Conservation (phyloP, 2,888 invertebrate genomes). For the Lordiphosa fenestrarum region DNA sequence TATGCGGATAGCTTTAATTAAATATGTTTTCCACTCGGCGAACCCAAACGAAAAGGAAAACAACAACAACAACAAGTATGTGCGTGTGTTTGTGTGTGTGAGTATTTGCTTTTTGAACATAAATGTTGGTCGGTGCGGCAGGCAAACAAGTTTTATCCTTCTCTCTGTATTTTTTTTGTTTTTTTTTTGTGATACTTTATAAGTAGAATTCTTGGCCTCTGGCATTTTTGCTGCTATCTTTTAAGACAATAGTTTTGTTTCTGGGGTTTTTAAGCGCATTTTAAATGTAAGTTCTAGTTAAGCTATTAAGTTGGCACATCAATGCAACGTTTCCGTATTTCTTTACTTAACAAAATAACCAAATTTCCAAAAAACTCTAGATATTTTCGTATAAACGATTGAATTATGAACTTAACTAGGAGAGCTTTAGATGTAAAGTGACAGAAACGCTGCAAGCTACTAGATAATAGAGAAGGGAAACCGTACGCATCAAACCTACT, state of each 20-base stretch:
- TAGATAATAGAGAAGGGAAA: too few species aligned
- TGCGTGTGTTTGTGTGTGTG: slow-evolving; percentile 16
- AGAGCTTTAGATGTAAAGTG: too few species aligned
- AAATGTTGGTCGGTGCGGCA: slow-evolving; percentile 52
- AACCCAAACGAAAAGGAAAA: slow-evolving; percentile 44
- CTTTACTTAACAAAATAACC: too few species aligned
- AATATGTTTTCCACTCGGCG: slow-evolving; percentile 72
- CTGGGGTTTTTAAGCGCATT: background rate
- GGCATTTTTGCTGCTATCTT: slow-evolving; percentile 7
- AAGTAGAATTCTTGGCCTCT: slow-evolving; percentile 4
- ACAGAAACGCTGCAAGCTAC: too few species aligned
- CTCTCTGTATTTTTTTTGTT: slow-evolving; percentile 14
- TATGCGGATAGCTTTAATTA: slow-evolving; percentile 76
- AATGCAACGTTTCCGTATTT: too few species aligned
- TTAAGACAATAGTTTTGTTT: slow-evolving; percentile 6
- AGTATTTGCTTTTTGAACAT: slow-evolving; percentile 47
- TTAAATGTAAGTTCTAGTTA: too few species aligned
- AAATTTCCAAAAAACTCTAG: too few species aligned
- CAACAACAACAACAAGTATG: slow-evolving; percentile 16
- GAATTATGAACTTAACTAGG: too few species aligned
- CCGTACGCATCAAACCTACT: too few species aligned
- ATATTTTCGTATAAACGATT: too few species aligned
- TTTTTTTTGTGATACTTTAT: slow-evolving; percentile 6
- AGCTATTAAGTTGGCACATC: too few species aligned
- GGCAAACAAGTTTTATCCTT: slow-evolving; percentile 43